Base-by-base conservation (phyloP, 2,797 vertebrate species). In the Scolopax rusticola region DNA sequence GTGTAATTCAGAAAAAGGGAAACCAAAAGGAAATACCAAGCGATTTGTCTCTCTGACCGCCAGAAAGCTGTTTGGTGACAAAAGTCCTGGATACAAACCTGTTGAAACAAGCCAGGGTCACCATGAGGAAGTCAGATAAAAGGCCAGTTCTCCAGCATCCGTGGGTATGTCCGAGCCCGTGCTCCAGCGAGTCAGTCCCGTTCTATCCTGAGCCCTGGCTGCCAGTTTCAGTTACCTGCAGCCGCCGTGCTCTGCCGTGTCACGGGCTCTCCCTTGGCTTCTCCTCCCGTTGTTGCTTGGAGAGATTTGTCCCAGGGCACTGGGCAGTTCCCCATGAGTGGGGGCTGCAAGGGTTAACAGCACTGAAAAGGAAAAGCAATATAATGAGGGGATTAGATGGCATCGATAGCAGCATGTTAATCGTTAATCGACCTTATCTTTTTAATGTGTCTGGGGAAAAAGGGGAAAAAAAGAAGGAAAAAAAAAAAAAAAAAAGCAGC, bases 241-340 rank as follows among this genome's bases (percentile, higher is more conserved):
- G 69, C 51, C 4, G 0, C 7, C 0, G 13, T 12, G 20, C 48
- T 63, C 6, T 14, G 78, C 70, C 10, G 0, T 25, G 41, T 23
- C 27, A 11, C 1, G 0, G 30, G 25, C 15, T 5, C 45, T 75
- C 5, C 41, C 38, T 21, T 61, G 71, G 36, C 36, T 74, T 36
- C 70, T 48, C 25, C 81, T 57, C 25, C n/a, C 9, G 2, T 38
- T 41, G 8, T 18, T 13, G 0, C 19, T 50, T 14, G 1, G 38
- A 65, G 48, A 32, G 17, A 2, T 3, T 0, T 0, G 3, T 21
- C 27, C 53, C 83, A 2, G 1, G 15, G 80, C 83, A 36, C n/a
- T 57, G 19, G 48, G 27, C 56, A 48, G 19, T 2, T 60, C 54
- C 38, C 38, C 24, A 1, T 8, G 3, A 70, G 21, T 11, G 12